phyloP scores from a whole-genome alignment of 2,113 vertebrate genomes.

The Paracanthobrama guichenoti region DNA sequence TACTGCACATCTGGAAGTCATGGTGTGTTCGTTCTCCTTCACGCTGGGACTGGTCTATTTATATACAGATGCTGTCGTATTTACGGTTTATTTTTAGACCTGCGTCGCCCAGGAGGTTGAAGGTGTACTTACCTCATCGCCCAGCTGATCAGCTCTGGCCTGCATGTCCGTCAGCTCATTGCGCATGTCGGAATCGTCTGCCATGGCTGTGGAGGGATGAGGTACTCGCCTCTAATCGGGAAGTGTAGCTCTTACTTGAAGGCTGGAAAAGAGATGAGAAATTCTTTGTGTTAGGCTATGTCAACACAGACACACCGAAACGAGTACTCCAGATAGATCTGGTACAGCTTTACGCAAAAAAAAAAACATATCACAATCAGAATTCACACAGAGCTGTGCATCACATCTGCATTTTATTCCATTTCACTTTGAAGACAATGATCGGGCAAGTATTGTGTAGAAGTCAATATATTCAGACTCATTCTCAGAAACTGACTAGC shows the following conservation, averaged over 20 bases:
- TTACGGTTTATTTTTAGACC: slow-evolving; percentile 10
- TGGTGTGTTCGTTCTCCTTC: slow-evolving; percentile 20
- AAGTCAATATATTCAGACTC: neutral
- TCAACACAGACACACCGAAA: neutral
- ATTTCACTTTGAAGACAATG: neutral
- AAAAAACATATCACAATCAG: neutral
- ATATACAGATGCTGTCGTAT: slow-evolving; percentile 1
- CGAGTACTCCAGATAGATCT: neutral
- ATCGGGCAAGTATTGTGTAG: neutral
- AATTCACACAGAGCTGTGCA: neutral
- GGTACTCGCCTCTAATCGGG: slow-evolving; percentile 63
- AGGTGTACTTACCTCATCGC: slow-evolving; percentile 84
- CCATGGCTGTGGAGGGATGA: slow-evolving; percentile 79
- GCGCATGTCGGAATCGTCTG: slow-evolving; percentile 96
- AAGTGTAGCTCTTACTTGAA: slow-evolving; percentile 51
- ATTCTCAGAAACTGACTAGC: neutral
- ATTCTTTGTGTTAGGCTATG: neutral
- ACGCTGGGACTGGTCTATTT: neutral
- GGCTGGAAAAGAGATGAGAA: slow-evolving; percentile 49
- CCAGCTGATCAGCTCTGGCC: slow-evolving; percentile 90
- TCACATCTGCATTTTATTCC: neutral
- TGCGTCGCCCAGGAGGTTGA: neutral
- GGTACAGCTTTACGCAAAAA: neutral
- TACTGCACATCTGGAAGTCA: neutral
- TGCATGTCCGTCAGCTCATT: slow-evolving; percentile 98